Base-by-base conservation (phyloP, 1,140 invertebrate species). In the Rhagoletis zephyria region DNA sequence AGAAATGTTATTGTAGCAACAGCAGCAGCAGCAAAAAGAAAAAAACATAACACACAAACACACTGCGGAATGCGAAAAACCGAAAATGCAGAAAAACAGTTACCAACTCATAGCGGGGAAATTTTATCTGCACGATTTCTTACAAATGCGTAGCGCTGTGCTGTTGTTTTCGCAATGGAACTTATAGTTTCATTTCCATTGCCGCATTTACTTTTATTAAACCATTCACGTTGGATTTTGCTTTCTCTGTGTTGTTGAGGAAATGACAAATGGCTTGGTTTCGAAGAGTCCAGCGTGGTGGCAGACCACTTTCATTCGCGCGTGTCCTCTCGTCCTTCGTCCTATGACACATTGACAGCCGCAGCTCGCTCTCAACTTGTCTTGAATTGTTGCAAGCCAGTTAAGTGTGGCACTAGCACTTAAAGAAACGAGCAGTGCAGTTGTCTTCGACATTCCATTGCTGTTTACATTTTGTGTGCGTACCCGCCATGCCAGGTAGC, bases 121-220 rank as follows among this genome's bases (percentile, higher is more conserved):
- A 3, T 48, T 74, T 45, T n/a, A 30, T 7, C 12, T 4, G 51
- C 12, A 16, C 65, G 42, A 74, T 63, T 12, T 40, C 42, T 74
- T 74, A 14, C 67, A 45, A 74, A 67, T 74, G 40, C 40, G 6
- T 48, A 40, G 14, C 67, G 40, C 3, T 74, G 45, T 45, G 14
- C 45, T 74, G 12, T 74, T 74, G 1, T 67, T 67, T 67, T 42
- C 4, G 67, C 40, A 4, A 10, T 48, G 42, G 45, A 74, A 74
- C 14, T 74, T 74, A 74, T 74, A 74, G 67, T 6, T 74, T 16
- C 67, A 74, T 45, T 74, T 74, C 45, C 67, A 74, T 40, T 74
- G 16, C 14, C 42, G 51, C 51, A 45, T 74, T 65, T 74, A 5
- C 67, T 16, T 16, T 45, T 56, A 56, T 56, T 56, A 7, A 10